Evolutionary conservation across 2,888 invertebrate species (phyloP).

Genomic region (Argyra leucocephala): DNA sequence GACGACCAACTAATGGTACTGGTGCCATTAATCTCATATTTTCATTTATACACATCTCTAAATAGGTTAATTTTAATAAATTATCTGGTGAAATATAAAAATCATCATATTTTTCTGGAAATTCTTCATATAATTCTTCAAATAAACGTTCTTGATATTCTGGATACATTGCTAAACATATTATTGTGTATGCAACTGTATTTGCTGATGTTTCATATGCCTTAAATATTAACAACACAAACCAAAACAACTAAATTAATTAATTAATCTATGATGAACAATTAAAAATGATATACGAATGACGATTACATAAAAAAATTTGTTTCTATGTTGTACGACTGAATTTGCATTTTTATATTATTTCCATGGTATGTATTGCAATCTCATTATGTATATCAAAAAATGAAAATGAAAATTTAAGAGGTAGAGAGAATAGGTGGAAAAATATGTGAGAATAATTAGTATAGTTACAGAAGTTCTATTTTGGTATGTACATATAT

Average conservation of each 20-base stretch:
- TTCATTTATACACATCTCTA: slow-evolving; percentile 38
- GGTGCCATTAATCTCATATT: slow-evolving; percentile 37
- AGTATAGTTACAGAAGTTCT: too few species aligned
- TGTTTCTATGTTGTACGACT: too few species aligned
- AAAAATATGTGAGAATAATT: too few species aligned
- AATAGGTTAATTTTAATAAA: slow-evolving; percentile 33
- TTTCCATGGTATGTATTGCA: too few species aligned
- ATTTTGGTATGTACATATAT: too few species aligned
- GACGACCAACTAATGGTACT: slow-evolving; percentile 34
- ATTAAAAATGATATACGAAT: too few species aligned
- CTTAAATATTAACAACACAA: slow-evolving; percentile 19
- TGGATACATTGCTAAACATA: slow-evolving; percentile 36
- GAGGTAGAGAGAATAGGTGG: too few species aligned
- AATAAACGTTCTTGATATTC: slow-evolving; percentile 28
- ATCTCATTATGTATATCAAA: too few species aligned
- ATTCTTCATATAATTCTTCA: slow-evolving; percentile 15
- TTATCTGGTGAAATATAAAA: slow-evolving; percentile 32
- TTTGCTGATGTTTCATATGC: slow-evolving; percentile 41
- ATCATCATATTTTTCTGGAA: slow-evolving; percentile 20
- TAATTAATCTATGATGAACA: not conserved
- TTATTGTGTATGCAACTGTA: slow-evolving; percentile 30
- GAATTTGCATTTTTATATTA: too few species aligned
- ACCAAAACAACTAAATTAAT: not conserved
- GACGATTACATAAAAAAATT: too few species aligned
- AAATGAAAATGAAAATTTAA: too few species aligned